Evolutionary conservation across 1,140 invertebrate genomes (phyloP).

Genomic region (Cydia amplana): DNA sequence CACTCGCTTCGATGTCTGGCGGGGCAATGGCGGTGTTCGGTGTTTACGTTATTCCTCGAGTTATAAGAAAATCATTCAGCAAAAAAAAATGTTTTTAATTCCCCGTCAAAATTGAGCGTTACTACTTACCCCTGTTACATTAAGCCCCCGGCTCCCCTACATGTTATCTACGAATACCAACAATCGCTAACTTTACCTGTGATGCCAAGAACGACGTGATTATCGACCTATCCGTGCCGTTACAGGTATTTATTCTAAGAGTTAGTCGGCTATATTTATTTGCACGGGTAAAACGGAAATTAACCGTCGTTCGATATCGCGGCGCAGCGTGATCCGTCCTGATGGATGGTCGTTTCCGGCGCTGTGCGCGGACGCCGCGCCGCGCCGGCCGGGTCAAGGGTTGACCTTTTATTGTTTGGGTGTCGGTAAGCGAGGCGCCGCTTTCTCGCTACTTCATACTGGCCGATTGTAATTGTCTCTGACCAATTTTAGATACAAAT

Average conservation of each 20-base stretch:
- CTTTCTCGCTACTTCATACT: constrained; percentile 35
- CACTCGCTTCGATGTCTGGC: too few species aligned
- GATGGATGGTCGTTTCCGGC: constrained; percentile 42
- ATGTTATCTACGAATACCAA: not conserved
- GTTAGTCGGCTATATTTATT: constrained; percentile 36
- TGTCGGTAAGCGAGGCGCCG: constrained; percentile 48
- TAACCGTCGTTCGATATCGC: constrained; percentile 37
- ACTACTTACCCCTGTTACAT: too few species aligned
- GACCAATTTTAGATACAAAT: not conserved
- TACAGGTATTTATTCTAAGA: not conserved
- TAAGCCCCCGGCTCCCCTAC: too few species aligned
- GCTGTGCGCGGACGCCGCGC: constrained; percentile 41
- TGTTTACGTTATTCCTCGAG: too few species aligned
- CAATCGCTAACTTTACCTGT: not conserved
- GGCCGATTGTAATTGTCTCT: not conserved
- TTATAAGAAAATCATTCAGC: too few species aligned
- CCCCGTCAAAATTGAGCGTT: too few species aligned
- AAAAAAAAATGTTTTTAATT: too few species aligned
- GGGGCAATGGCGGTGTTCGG: too few species aligned
- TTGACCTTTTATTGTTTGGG: constrained; percentile 47
- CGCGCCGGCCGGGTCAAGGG: constrained; percentile 43
- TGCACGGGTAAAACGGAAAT: constrained; percentile 42
- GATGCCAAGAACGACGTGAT: not conserved
- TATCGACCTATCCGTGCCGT: not conserved
- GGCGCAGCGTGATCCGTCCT: constrained; percentile 41